Conservation (phyloP, 2,888 invertebrate species). For the Leptodirus hochenwartii region DNA sequence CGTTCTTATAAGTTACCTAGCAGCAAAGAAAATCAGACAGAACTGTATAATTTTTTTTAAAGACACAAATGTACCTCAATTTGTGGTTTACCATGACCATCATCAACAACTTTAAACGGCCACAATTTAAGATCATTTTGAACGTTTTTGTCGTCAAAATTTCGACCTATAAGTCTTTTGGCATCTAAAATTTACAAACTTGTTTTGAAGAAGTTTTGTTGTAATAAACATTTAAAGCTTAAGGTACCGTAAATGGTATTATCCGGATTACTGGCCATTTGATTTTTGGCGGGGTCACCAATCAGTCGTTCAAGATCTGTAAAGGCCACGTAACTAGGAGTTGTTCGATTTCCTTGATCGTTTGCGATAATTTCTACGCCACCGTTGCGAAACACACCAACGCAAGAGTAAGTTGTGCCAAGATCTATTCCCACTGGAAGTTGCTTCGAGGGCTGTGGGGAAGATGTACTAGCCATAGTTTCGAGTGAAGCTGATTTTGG, state of each 20-base stretch:
- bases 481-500: too few relatives aligned
- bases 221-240: neutral
- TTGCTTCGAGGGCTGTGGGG: too few relatives aligned
- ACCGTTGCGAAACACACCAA: conserved; percentile 33
- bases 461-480: too few relatives aligned
- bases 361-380: conserved; percentile 36
- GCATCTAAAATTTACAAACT: conserved; percentile 30
- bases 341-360: conserved; percentile 35
- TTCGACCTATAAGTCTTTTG: conserved; percentile 46
- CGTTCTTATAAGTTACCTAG: conserved; percentile 27
- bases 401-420: conserved; percentile 42
- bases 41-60: too few relatives aligned
- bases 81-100: conserved; percentile 26
- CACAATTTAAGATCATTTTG: conserved; percentile 45
- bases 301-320: conserved; percentile 31
- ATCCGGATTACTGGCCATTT: conserved; percentile 28
- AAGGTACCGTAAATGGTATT: conserved; percentile 30
- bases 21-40: too few relatives aligned
- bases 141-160: conserved; percentile 40
- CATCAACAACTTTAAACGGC: conserved; percentile 39
- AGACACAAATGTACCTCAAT: conserved; percentile 22
- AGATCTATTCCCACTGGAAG: conserved; percentile 40
- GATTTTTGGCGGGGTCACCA: conserved; percentile 28
- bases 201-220: too few relatives aligned
- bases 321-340: conserved; percentile 35